A percentile compares a stretch with the other conserved stretches of the same genome.
These are phyloP conservation scores for Plodia interpunctella DNA, from an alignment of 1,140 invertebrate genomes.

Conservation along the genomic window DNA sequence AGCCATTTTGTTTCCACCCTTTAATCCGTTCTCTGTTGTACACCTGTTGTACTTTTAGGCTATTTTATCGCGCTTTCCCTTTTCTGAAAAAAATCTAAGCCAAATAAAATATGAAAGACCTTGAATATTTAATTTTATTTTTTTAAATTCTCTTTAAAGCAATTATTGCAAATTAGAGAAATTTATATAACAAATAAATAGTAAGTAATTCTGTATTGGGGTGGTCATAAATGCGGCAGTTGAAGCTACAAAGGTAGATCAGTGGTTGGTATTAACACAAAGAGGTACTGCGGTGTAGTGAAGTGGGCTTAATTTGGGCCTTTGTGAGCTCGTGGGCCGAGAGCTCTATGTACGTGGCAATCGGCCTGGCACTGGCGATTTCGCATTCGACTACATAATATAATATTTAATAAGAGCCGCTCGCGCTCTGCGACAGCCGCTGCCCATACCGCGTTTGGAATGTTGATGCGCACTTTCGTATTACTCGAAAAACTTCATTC, in stretches of 20 bases:
- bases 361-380: constrained; percentile 12
- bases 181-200: background rate
- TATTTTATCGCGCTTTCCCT: background rate
- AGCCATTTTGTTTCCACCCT: background rate
- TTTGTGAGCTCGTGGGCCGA: constrained; percentile 28
- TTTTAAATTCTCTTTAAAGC: too few species aligned
- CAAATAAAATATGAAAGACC: background rate
- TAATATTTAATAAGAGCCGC: constrained; percentile 44
- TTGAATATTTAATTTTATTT: background rate
- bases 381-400: constrained; percentile 30
- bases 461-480: constrained; percentile 47
- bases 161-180: background rate
- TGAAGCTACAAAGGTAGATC: background rate
- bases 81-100: background rate
- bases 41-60: constrained; percentile 2
- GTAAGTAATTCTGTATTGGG: background rate
- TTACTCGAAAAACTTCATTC: constrained; percentile 39
- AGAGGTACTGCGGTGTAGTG: constrained; percentile 3
- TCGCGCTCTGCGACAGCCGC: constrained; percentile 12
- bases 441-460: constrained; percentile 26
- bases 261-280: background rate
- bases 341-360: constrained; percentile 20
- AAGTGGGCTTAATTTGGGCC: constrained; percentile 29
- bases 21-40: constrained; percentile 5
- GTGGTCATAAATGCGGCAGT: background rate